Percentiles rank a stretch among this genome's conserved stretches.
phyloP scores from a whole-genome alignment of 2,113 vertebrate species.

The Notarius lentiginosus region DNA sequence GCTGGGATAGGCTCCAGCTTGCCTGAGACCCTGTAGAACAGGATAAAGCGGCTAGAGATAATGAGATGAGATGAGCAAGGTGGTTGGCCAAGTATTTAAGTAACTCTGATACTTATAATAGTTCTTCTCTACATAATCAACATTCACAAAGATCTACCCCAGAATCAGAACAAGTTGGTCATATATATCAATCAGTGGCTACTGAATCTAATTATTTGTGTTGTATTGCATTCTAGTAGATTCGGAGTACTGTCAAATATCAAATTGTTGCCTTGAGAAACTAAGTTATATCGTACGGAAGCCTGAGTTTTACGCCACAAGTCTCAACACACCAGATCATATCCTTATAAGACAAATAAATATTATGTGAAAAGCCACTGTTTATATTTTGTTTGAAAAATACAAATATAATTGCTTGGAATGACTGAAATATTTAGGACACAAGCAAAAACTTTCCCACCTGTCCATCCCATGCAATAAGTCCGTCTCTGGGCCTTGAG shows the following conservation, averaged over 20 bases:
- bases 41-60: too few relatives aligned
- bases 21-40: too few relatives aligned
- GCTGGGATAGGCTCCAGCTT: too few relatives aligned
- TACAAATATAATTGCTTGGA: neutral
- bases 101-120: neutral
- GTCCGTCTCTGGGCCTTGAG: constrained; percentile 85
- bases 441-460: constrained; percentile 64
- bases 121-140: neutral
- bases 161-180: neutral
- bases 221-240: neutral
- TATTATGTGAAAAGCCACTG: neutral
- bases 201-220: neutral
- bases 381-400: neutral
- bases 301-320: neutral
- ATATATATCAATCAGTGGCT: neutral
- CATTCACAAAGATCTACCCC: neutral
- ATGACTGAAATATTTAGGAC: neutral
- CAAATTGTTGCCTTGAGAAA: neutral
- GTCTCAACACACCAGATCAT: neutral
- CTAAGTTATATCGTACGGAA: neutral
- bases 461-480: constrained; percentile 86
- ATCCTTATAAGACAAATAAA: neutral
- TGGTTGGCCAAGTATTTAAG: too few relatives aligned
- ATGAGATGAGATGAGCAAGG: too few relatives aligned
- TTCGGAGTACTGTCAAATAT: neutral